Percentiles rank a stretch among this genome's conserved stretches.
phyloP scores from a whole-genome alignment of 2,888 invertebrate species.

The Clusia tigrina region DNA sequence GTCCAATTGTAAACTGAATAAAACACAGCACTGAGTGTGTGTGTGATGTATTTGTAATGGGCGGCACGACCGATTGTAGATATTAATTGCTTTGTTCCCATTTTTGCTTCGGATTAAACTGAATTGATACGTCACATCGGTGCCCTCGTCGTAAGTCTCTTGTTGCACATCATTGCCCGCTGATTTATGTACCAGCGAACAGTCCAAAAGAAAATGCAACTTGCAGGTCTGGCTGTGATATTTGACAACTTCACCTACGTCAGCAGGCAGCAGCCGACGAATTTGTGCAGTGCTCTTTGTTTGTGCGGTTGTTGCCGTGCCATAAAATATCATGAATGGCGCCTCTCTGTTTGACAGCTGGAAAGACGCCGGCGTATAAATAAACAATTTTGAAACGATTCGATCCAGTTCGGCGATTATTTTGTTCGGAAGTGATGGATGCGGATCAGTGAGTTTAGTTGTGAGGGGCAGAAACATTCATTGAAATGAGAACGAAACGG shows the following conservation, averaged over 20 bases:
- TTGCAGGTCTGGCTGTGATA: not conserved
- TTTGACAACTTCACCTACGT: not conserved
- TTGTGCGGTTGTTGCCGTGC: too few species aligned
- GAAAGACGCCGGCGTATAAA: not conserved
- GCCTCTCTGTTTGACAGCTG: constrained; percentile 1
- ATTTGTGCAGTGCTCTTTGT: not conserved
- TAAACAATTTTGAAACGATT: too few species aligned
- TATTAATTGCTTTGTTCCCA: too few species aligned
- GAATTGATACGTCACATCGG: not conserved
- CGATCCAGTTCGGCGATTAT: too few species aligned
- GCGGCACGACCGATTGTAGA: too few species aligned
- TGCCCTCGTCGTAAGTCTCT: not conserved
- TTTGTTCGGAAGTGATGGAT: not conserved
- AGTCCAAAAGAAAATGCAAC: not conserved
- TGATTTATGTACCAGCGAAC: constrained; percentile 28
- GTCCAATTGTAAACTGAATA: too few species aligned
- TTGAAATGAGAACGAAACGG: not conserved
- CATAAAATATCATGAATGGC: not conserved
- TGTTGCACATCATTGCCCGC: constrained; percentile 33
- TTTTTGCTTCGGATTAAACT: not conserved
- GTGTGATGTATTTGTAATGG: too few species aligned
- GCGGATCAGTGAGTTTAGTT: not conserved
- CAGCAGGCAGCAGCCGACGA: not conserved
- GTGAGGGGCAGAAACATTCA: too few species aligned
- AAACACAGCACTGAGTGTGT: too few species aligned